A percentile compares a stretch with the other conserved stretches of the same genome.
Evolutionary conservation across 2,888 invertebrate species (phyloP).

Genomic region (Cepaea hortensis): DNA sequence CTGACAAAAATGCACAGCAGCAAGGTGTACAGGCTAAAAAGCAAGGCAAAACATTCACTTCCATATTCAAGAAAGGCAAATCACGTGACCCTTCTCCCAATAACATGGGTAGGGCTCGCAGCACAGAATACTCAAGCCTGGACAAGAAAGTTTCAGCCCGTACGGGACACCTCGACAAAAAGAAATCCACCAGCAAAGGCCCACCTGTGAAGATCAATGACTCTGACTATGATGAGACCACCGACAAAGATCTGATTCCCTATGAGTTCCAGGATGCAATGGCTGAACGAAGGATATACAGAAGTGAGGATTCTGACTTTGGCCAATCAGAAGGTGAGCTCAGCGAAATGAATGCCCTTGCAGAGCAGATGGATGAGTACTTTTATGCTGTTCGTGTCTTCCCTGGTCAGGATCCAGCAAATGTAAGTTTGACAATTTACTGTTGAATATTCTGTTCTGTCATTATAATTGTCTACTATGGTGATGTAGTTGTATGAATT

Average conservation of each 20-base stretch:
- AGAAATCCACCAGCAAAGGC: constrained; percentile 32
- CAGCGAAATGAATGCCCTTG: constrained; percentile 72
- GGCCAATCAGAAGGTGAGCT: constrained; percentile 71
- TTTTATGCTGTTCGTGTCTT: constrained; percentile 91
- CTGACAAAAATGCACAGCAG: constrained; percentile 52
- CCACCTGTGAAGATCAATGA: constrained; percentile 18
- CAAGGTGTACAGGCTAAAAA: constrained; percentile 50
- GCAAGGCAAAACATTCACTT: constrained; percentile 86
- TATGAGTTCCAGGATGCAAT: constrained; percentile 70
- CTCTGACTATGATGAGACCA: constrained; percentile 46
- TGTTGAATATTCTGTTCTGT: background rate
- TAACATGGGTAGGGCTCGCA: constrained; percentile 62
- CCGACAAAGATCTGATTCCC: constrained; percentile 65
- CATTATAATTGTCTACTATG: background rate
- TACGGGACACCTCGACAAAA: constrained; percentile 52
- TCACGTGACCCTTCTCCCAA: constrained; percentile 72
- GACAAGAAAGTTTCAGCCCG: constrained; percentile 60
- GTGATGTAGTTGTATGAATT: background rate
- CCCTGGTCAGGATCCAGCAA: constrained; percentile 94
- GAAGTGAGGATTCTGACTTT: constrained; percentile 67
- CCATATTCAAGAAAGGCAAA: constrained; percentile 79
- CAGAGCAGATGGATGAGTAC: constrained; percentile 91
- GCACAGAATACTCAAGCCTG: constrained; percentile 66
- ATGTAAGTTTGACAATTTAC: constrained; percentile 22
- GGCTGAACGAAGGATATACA: constrained; percentile 55